Base-by-base conservation (phyloP, 2,888 invertebrate species). In the Tenthredo mesomela region DNA sequence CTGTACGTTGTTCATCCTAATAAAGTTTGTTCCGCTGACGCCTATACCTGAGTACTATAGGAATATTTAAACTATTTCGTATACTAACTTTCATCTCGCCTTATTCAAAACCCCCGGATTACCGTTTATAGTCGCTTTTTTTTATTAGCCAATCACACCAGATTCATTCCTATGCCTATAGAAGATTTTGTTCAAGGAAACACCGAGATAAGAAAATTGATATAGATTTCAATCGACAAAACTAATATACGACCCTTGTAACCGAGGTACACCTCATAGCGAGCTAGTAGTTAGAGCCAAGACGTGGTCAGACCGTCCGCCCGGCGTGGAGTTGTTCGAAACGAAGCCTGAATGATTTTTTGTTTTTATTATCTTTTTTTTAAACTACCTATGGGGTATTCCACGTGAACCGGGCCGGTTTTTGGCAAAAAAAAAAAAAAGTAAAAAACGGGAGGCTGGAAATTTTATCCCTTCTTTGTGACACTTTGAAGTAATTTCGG, bases 271-370 rank as follows among this genome's bases (percentile, higher is more conserved):
- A n/a, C 33, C 10, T 37, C 7, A 37, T 37, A 70, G 33, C 15
- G 6, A 70, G 70, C 33, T 9, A 70, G 70, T 70, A n/a, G 70
- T 70, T 70, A 37, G 2, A n/a, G n/a, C 70, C 70, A 7, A 15
- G 37, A 9, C 37, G n/a, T 70, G 70, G 70, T 70, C 70, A 70
- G 70, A 15, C 70, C 18, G 70, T 70, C 70, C 37, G 70, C 29
- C 70, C 18, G 10, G 61, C 25, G 21, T 25, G 25, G 3, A 25
- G 21, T 21, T n/a, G 25, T n/a, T 50, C n/a, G 6, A 50, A 50
- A 50, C 50, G 5, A 50, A n/a, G n/a, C n/a, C 6, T 50, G 50
- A 50, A 29, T n/a, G 50, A 1, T 50, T 50, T 50, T 50, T 5
- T 5, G 4, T 29, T 29, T 29, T 33, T 33, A 33, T 43, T 43